Evolutionary conservation across 2,797 vertebrate species (phyloP).

Genomic region (Pyrocephalus nanus): DNA sequence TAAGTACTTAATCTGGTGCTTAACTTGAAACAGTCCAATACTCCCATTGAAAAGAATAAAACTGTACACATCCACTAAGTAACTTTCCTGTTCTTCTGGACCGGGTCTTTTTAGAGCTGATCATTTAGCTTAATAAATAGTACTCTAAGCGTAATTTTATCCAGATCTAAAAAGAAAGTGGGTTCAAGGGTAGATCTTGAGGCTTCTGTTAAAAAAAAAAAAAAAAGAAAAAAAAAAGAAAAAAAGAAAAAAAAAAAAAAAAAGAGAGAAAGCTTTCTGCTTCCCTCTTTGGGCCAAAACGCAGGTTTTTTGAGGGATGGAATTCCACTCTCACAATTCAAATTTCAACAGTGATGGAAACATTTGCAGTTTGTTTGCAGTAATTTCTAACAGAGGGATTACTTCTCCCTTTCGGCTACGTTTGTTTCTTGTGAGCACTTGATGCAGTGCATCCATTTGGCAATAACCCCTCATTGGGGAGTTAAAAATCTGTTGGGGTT

Average conservation of each 20-base stretch:
- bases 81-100: not conserved
- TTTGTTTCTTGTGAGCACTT: not conserved
- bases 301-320: not conserved
- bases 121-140: not conserved
- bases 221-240: too few species aligned
- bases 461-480: not conserved
- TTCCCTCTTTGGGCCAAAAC: not conserved
- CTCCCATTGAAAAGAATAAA: not conserved
- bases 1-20: not conserved
- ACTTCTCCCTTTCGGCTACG: not conserved
- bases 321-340: not conserved
- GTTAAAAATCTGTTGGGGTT: not conserved
- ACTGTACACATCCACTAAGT: not conserved
- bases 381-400: conserved; percentile 19
- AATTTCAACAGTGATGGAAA: not conserved
- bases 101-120: not conserved
- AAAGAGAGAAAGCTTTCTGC: not conserved
- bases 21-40: not conserved
- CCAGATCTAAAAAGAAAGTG: not conserved
- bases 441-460: conserved; percentile 10
- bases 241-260: too few species aligned
- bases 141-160: not conserved
- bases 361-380: not conserved
- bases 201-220: not conserved
- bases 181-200: not conserved